Base-by-base conservation (phyloP, 1,140 invertebrate species). In the Heliconius congener region DNA sequence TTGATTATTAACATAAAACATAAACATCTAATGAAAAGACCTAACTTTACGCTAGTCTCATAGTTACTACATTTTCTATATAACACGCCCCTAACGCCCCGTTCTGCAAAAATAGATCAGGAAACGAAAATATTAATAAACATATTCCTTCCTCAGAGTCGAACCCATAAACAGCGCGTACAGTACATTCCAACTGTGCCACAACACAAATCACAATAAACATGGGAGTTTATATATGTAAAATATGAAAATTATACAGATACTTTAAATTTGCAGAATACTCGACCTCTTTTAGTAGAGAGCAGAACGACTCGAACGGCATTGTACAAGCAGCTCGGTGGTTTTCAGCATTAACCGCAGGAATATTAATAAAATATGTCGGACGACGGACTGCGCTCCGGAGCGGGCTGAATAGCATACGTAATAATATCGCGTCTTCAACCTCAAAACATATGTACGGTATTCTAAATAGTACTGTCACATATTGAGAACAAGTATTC, bases 281-380 rank as follows among this genome's bases (percentile, higher is more conserved):
- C 50, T 78, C 76, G 74, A 78, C 71, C 76, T 73, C 50, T 42
- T 78, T 73, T 73, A 71, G 76, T 42, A 34, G 74, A 66, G 60
- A 76, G 74, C 74, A 46, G 70, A 77, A 73, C 71, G 73, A 73
- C 76, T 78, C 57, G 34, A 78, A 73, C 30, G 55, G 71, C 18
- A 78, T 78, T 78, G 73, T 73, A 78, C 71, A 71, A 78, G 50
- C 71, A 1, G 30, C n/a, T 46, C 39, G 71, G 60, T 55, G 74
- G 74, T 79, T 77, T 77, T 50, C 60, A 80, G 79, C 83, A 57
- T 50, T 80, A 82, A 80, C 83, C 83, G 71, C 83, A 84, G 78
- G 81, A 82, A 80, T 82, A 84, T 84, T 77, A 80, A 83, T 83
- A 81, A 79, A 82, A 78, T 77, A 78, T 77, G 78, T 83, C 78